Conservation (phyloP, 2,797 vertebrate species). For the Sternotherus odoratus region DNA sequence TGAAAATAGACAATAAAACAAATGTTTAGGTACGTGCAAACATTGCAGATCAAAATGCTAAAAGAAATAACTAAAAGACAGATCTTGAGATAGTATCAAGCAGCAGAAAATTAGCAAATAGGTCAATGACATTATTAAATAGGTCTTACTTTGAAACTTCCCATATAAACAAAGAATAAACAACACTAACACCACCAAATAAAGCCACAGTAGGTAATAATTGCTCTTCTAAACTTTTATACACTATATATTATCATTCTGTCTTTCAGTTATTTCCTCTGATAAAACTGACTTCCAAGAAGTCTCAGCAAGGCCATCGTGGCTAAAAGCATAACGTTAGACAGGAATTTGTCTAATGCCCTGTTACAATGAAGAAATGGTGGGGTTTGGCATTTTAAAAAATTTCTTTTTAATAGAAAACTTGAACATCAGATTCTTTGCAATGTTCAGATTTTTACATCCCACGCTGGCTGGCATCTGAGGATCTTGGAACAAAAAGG, state of each 20-base stretch:
- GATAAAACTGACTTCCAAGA: slow-evolving; percentile 82
- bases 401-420: slow-evolving; percentile 67
- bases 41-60: slow-evolving; percentile 81
- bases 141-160: slow-evolving; percentile 87
- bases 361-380: slow-evolving; percentile 73
- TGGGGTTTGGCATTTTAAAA: slow-evolving; percentile 41
- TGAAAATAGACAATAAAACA: slow-evolving; percentile 86
- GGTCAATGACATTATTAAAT: slow-evolving; percentile 83
- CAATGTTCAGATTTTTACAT: slow-evolving; percentile 59
- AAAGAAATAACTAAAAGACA: slow-evolving; percentile 92
- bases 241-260: slow-evolving; percentile 87
- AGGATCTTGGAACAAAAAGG: slow-evolving; percentile 74
- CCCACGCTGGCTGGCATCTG: slow-evolving; percentile 75
- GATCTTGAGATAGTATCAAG: slow-evolving; percentile 84
- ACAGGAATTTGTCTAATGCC: slow-evolving; percentile 77
- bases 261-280: slow-evolving; percentile 91
- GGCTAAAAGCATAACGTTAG: slow-evolving; percentile 83
- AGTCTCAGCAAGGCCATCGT: slow-evolving; percentile 86
- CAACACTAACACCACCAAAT: slow-evolving; percentile 90
- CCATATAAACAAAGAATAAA: slow-evolving; percentile 90
- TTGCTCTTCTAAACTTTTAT: slow-evolving; percentile 88
- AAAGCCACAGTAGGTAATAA: slow-evolving; percentile 95
- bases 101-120: slow-evolving; percentile 84
- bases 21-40: slow-evolving; percentile 92
- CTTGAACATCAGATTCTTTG: slow-evolving; percentile 65